Evolutionary conservation across 2,113 vertebrate species (phyloP), one percentile per base, ranked within the genome.

Genomic region (Nettapus auritus): DNA sequence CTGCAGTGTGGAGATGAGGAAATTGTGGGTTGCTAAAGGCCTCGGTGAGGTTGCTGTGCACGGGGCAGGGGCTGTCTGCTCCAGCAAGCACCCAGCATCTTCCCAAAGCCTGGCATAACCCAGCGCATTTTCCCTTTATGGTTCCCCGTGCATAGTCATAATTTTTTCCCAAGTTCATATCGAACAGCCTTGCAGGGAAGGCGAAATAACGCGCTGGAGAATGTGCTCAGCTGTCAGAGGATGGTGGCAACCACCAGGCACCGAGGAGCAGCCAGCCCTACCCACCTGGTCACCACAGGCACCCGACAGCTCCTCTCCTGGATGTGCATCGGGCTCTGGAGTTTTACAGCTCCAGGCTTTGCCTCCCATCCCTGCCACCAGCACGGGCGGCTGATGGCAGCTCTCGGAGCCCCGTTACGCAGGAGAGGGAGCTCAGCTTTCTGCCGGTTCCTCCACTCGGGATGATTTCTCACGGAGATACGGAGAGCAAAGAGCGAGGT

Each of bases 381-480:
- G 36, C 7, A 4, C 21, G 56, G 63, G 53, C 0, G 0, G n/a
- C 2, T 5, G 55, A 33, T 40, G 67, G 74, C 1, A 3, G 4
- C 48, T 81, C 59, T 44, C 60, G 0, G 8, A 62, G n/a, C 55
- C 42, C 40, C 64, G 40, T 28, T 11, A 13, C 15, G 5, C 12
- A 15, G 33, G 31, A 38, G 78, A 50, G 55, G 74, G 36, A 44
- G 48, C 53, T 92, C 44, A 62, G 14, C 16, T 75, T 82, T 36
- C 53, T 52, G 33, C 38, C 3, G 36, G 7, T 79, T 89, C 68
- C 69, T 88, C 14, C 44, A 29, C 48, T 84, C 33, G 42, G 31
- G 66, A 62, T 60, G 48, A 71, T 82, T 94, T 96, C 92, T 95
- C 90, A 82, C 0, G 0, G 80, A 92, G 67, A 87, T 94, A 75